Conservation (phyloP, 1,140 invertebrate species). For the Yoshiicerus persimilis region DNA sequence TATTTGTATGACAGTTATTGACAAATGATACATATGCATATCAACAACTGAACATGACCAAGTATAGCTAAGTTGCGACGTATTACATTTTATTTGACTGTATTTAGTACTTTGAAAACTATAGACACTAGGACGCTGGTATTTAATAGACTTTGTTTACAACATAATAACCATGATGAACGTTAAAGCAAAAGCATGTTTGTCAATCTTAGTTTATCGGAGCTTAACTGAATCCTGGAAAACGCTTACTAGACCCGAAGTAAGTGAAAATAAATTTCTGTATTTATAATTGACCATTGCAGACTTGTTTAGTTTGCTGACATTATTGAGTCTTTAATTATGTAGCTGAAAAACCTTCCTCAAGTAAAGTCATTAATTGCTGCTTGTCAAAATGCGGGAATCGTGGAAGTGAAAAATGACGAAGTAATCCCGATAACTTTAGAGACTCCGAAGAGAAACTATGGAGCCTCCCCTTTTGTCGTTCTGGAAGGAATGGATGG, state of each 20-base stretch:
- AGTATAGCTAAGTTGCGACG: too few species aligned
- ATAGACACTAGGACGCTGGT: too few species aligned
- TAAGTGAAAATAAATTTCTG: too few species aligned
- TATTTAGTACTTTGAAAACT: too few species aligned
- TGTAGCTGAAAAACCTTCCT: conserved; percentile 9
- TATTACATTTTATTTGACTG: too few species aligned
- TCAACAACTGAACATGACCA: too few species aligned
- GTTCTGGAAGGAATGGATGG: conserved; percentile 48
- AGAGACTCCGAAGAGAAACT: not conserved
- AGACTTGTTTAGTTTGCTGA: too few species aligned
- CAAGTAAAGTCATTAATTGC: conserved; percentile 1
- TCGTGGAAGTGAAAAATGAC: not conserved
- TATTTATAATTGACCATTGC: too few species aligned
- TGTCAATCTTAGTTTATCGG: conserved; percentile 23
- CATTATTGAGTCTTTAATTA: not conserved
- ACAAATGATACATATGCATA: too few species aligned
- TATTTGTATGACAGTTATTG: too few species aligned
- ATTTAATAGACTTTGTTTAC: not conserved
- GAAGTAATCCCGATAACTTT: not conserved
- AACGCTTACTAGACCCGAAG: conserved; percentile 19
- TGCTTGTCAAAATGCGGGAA: not conserved
- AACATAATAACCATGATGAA: not conserved
- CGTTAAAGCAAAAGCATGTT: not conserved
- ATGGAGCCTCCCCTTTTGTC: conserved; percentile 31
- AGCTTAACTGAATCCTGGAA: conserved; percentile 28